Percentiles rank a stretch among this genome's conserved stretches.
Conservation (phyloP, 2,797 vertebrate genomes). For the Hemitrygon akajei region DNA sequence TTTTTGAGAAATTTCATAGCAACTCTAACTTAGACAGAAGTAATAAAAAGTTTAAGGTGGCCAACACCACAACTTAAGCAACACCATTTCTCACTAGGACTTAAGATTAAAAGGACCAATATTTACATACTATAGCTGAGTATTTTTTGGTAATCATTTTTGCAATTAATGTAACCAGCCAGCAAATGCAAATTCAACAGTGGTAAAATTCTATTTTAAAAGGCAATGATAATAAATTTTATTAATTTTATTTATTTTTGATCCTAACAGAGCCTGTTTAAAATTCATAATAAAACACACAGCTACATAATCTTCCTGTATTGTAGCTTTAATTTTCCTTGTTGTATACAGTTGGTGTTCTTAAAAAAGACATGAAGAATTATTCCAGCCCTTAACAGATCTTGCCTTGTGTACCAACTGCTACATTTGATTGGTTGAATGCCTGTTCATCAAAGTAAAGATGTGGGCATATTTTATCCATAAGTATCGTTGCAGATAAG, state of each 20-base stretch:
- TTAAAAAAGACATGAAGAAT: conserved; percentile 4
- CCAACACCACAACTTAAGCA: neutral
- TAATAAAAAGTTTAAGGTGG: neutral
- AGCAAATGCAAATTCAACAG: neutral
- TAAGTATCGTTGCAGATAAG: conserved; percentile 80
- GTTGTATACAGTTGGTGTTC: neutral
- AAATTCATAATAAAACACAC: conserved; percentile 24
- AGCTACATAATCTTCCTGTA: neutral
- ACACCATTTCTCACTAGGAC: neutral
- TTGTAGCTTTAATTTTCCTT: conserved; percentile 28
- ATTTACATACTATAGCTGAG: neutral
- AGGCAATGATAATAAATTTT: neutral
- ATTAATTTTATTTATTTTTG: neutral
- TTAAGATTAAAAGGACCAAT: neutral
- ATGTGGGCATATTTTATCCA: conserved; percentile 84
- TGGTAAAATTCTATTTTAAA: neutral
- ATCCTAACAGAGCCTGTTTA: no score
- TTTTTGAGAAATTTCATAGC: neutral
- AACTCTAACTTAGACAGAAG: neutral
- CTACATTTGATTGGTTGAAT: conserved; percentile 60
- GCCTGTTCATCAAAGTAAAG: conserved; percentile 94
- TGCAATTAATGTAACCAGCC: neutral
- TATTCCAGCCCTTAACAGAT: neutral
- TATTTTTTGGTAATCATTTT: neutral
- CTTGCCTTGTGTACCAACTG: neutral